A percentile compares a stretch with the other conserved stretches of the same genome.
Evolutionary conservation across 2,888 invertebrate genomes (phyloP).

Genomic region (Esperia sulphurella): DNA sequence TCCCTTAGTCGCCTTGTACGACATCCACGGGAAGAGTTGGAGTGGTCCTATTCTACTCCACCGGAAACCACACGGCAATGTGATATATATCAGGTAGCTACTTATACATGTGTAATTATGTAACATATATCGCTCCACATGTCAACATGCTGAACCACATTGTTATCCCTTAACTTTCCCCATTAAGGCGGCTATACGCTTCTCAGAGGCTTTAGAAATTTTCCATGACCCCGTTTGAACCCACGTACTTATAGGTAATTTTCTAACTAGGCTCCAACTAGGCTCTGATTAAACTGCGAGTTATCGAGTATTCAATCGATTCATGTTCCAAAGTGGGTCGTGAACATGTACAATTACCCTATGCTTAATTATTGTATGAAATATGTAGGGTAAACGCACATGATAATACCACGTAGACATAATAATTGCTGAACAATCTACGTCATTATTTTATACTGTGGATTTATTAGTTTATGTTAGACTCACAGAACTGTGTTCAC

Average conservation of each 20-base stretch:
- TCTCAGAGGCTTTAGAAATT: neutral
- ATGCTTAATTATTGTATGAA: neutral
- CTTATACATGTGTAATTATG: no score
- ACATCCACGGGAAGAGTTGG: no score
- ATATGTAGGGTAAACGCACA: neutral
- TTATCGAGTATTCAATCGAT: conserved; percentile 24
- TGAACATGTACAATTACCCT: conserved; percentile 1
- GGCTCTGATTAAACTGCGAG: conserved; percentile 16
- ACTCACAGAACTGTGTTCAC: no score
- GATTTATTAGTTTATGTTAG: no score
- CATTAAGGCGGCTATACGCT: conserved; percentile 8
- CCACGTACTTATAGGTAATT: conserved; percentile 15
- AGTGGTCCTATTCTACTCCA: no score
- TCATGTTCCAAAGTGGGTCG: conserved; percentile 18
- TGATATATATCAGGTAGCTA: no score
- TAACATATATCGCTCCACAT: neutral
- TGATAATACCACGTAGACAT: neutral
- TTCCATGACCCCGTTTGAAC: conserved; percentile 16
- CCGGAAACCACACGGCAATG: no score
- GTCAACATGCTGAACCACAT: conserved; percentile 9
- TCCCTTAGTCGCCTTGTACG: no score
- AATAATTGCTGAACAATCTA: neutral
- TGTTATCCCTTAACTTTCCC: conserved; percentile 17
- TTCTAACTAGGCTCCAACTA: conserved; percentile 13
- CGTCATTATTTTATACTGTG: no score